Percentiles rank a stretch among this genome's conserved stretches.
These are phyloP conservation scores for Acanthacorydalis orientalis DNA, from an alignment of 2,888 invertebrate species.

Conservation along the genomic window DNA sequence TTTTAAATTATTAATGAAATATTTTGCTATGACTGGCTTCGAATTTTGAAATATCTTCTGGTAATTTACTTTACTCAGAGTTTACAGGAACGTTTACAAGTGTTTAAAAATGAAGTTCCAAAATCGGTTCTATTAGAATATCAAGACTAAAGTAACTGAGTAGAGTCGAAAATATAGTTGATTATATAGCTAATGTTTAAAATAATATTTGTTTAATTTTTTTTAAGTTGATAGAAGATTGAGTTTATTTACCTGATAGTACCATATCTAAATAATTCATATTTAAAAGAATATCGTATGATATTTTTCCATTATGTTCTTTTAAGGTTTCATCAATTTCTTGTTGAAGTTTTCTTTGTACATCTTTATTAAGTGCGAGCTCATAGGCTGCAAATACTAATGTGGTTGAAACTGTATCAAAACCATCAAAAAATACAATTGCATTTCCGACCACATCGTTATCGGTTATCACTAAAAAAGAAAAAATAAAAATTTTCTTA, in stretches of 20 bases:
- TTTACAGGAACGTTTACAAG: too few relatives aligned
- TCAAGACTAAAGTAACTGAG: too few relatives aligned
- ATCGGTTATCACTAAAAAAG: not conserved
- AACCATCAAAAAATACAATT: not conserved
- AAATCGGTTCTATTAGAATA: too few relatives aligned
- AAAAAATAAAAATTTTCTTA: too few relatives aligned
- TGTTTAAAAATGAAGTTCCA: too few relatives aligned
- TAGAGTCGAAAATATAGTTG: too few relatives aligned
- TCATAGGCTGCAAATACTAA: not conserved
- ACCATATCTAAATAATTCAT: constrained; percentile 1
- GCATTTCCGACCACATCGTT: not conserved
- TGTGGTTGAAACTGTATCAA: not conserved
- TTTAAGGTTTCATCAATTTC: not conserved
- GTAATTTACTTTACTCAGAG: too few relatives aligned
- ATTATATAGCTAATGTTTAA: too few relatives aligned
- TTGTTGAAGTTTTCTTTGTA: not conserved
- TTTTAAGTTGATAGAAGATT: not conserved
- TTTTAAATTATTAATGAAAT: too few relatives aligned
- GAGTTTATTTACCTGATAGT: not conserved
- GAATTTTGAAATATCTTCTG: too few relatives aligned
- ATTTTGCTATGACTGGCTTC: too few relatives aligned
- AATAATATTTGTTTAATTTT: not conserved
- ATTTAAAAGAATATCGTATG: not conserved
- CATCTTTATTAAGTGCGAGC: not conserved
- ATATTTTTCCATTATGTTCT: not conserved